phyloP scores from a whole-genome alignment of 2,888 invertebrate genomes.

The Caenorhabditis uteleia region DNA sequence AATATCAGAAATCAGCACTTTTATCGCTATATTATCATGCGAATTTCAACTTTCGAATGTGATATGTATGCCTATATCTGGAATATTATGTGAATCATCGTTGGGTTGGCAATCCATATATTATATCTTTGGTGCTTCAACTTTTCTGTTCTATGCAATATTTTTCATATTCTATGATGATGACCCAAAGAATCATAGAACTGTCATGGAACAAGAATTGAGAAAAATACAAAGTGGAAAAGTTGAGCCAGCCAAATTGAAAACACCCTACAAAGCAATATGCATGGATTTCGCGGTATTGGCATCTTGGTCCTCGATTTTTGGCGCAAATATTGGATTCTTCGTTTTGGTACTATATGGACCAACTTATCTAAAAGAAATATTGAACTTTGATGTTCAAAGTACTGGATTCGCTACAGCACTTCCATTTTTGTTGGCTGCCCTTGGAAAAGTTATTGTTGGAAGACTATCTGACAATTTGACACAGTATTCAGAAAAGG shows the following conservation, averaged over 20 bases:
- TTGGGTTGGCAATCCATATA: constrained; percentile 38
- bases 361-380: constrained; percentile 48
- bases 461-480: constrained; percentile 41
- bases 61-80: constrained; percentile 39
- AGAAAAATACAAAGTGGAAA: constrained; percentile 4
- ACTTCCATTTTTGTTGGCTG: constrained; percentile 40
- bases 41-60: constrained; percentile 28
- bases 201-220: constrained; percentile 3
- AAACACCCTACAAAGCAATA: constrained; percentile 35
- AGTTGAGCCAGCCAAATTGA: background rate
- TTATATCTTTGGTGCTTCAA: constrained; percentile 28
- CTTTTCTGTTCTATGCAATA: constrained; percentile 10
- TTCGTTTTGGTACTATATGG: constrained; percentile 48
- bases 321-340: constrained; percentile 52
- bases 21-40: constrained; percentile 28
- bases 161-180: constrained; percentile 33
- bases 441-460: constrained; percentile 31
- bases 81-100: constrained; percentile 30
- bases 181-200: constrained; percentile 18
- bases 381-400: constrained; percentile 37
- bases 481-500: constrained; percentile 33
- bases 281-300: constrained; percentile 10
- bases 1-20: constrained; percentile 17
- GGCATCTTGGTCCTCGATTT: constrained; percentile 7
- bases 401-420: constrained; percentile 44